Conservation (phyloP, 2,797 vertebrate species). For the Enteromius paludinosus region DNA sequence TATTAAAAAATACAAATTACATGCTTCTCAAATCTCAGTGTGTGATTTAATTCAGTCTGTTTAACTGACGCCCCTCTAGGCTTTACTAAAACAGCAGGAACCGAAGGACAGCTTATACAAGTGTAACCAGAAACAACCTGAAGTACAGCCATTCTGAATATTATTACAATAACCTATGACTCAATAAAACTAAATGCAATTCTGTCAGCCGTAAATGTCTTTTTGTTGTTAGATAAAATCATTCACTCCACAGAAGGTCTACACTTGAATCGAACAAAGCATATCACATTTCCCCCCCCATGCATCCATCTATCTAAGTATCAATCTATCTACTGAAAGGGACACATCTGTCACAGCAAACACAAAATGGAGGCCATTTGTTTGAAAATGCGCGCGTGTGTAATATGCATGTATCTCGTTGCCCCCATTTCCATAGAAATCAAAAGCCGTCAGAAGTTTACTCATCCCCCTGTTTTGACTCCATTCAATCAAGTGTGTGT, state of each 20-base stretch:
- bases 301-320: conserved; percentile 21
- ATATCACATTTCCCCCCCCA: conserved; percentile 4
- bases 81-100: conserved; percentile 29
- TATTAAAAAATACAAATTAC: conserved; percentile 54
- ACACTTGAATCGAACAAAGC: conserved; percentile 17
- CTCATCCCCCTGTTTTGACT: conserved; percentile 80
- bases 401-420: conserved; percentile 60
- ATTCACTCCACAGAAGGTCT: background rate
- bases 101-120: conserved; percentile 25
- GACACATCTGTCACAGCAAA: conserved; percentile 24
- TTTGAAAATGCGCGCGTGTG: conserved; percentile 53
- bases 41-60: conserved; percentile 51
- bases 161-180: conserved; percentile 34
- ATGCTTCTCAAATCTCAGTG: conserved; percentile 42
- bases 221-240: conserved; percentile 38
- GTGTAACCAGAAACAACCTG: conserved; percentile 40
- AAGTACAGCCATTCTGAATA: conserved; percentile 28
- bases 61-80: conserved; percentile 37
- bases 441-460: conserved; percentile 77
- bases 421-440: conserved; percentile 78
- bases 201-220: conserved; percentile 26
- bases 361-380: conserved; percentile 43
- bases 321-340: conserved; percentile 18
- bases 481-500: conserved; percentile 82
- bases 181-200: conserved; percentile 41